Conservation (phyloP, 2,888 invertebrate species). For the Eucera pruinosa region DNA sequence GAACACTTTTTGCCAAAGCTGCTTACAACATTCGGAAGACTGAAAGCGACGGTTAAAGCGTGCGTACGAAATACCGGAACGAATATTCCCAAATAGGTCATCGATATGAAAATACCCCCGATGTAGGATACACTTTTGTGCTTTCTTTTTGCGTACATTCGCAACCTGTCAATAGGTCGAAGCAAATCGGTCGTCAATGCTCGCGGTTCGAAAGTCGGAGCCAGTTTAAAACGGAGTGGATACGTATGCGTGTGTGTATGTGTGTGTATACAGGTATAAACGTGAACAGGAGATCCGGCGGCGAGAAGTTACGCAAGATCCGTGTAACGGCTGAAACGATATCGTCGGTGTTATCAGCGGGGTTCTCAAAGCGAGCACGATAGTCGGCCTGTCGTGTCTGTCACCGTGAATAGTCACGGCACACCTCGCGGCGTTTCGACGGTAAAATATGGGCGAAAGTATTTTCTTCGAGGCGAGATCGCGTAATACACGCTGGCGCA, state of each 20-base stretch:
- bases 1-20: no score
- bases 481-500: slow-evolving; percentile 29
- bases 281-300: no score
- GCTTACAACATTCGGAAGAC: no score
- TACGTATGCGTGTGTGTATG: slow-evolving; percentile 13
- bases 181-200: not conserved
- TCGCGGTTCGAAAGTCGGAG: slow-evolving; percentile 17
- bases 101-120: no score
- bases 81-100: no score
- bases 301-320: slow-evolving; percentile 52
- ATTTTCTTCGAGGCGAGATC: slow-evolving; percentile 32
- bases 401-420: slow-evolving; percentile 49
- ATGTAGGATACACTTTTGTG: no score
- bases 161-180: not conserved
- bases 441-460: slow-evolving; percentile 52
- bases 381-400: slow-evolving; percentile 40
- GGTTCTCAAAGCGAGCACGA: slow-evolving; percentile 41
- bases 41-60: no score
- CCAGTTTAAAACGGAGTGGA: not conserved
- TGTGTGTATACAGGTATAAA: no score
- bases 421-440: slow-evolving; percentile 36
- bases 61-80: no score
- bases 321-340: slow-evolving; percentile 49
- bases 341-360: slow-evolving; percentile 53
- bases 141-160: no score